Evolutionary conservation across 2,113 vertebrate species (phyloP).

Genomic region (Hypanus sabinus): DNA sequence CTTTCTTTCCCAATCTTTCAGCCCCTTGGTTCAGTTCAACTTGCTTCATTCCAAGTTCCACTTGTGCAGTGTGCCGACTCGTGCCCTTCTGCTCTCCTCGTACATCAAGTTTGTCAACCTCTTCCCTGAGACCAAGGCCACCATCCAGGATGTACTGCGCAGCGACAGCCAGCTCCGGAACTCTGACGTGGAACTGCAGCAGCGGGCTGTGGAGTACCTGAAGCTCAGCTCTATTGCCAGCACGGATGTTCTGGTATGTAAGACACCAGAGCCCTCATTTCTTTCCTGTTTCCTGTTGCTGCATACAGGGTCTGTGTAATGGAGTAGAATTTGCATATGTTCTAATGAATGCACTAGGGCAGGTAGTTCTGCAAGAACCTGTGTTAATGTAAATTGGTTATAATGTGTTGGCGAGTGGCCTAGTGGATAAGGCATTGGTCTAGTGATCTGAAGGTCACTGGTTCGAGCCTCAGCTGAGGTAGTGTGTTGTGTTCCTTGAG

Average conservation of each 20-base stretch:
- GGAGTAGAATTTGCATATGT: not conserved
- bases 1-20: slow-evolving; percentile 41
- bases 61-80: slow-evolving; percentile 78
- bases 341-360: no score
- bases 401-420: no score
- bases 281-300: not conserved
- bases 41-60: slow-evolving; percentile 89
- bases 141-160: slow-evolving; percentile 84
- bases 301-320: not conserved
- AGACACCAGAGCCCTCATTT: not conserved
- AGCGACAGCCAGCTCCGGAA: slow-evolving; percentile 87
- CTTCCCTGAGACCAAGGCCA: slow-evolving; percentile 86
- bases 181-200: slow-evolving; percentile 82
- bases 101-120: slow-evolving; percentile 94
- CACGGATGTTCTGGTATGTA: slow-evolving; percentile 79
- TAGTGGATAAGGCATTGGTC: no score
- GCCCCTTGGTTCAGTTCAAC: slow-evolving; percentile 85
- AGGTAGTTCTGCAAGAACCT: no score
- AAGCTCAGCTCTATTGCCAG: slow-evolving; percentile 86
- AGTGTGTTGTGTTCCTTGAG: no score
- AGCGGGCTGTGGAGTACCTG: slow-evolving; percentile 84
- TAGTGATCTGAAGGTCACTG: no score
- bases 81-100: slow-evolving; percentile 78
- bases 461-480: no score
- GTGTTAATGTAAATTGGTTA: no score